Conservation (phyloP, 1,140 invertebrate species). For the Diorhabda elongata region DNA sequence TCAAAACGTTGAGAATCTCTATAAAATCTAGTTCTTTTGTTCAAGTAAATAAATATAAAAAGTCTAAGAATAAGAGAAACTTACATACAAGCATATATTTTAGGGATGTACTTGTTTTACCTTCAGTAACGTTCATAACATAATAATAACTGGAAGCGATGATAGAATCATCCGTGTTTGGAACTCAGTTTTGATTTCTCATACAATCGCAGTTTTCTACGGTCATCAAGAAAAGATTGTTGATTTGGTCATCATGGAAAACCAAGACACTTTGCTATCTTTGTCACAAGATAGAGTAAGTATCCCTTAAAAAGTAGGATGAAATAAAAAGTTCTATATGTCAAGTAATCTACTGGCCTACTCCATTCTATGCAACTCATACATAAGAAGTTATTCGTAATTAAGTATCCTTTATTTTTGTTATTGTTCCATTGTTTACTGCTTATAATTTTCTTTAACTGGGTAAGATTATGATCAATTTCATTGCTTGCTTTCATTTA, state of each 20-base stretch:
- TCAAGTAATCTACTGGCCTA: too few species aligned
- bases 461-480: too few species aligned
- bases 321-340: too few species aligned
- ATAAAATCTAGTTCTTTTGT: too few species aligned
- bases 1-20: too few species aligned
- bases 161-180: constrained; percentile 50
- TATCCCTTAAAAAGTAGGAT: constrained; percentile 4
- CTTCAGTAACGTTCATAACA: constrained; percentile 43
- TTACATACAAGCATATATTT: constrained; percentile 8
- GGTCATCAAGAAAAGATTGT: constrained; percentile 44
- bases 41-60: too few species aligned
- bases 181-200: constrained; percentile 48
- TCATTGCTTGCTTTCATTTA: too few species aligned
- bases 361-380: too few species aligned
- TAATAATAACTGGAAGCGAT: constrained; percentile 51
- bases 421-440: not conserved
- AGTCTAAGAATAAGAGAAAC: too few species aligned
- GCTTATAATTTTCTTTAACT: too few species aligned
- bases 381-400: too few species aligned
- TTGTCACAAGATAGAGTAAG: constrained; percentile 52
- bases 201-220: constrained; percentile 38
- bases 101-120: constrained; percentile 54
- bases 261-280: constrained; percentile 46
- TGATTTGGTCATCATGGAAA: constrained; percentile 49
- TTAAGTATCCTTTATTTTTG: not conserved